phyloP scores from a whole-genome alignment of 1,140 invertebrate species.

The Anoplolepis gracilipes region DNA sequence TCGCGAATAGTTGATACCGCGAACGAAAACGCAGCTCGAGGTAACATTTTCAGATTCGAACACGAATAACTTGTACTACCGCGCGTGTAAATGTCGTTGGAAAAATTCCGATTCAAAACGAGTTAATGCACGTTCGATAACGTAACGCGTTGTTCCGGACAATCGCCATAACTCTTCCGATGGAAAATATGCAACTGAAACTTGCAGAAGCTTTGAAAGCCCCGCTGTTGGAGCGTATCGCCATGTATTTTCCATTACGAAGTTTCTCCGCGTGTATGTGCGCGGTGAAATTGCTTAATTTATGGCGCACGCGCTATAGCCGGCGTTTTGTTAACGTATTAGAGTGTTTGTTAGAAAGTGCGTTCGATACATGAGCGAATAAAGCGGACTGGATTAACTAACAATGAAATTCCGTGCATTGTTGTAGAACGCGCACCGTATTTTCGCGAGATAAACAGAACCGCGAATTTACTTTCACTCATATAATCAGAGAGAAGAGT shows the following conservation, averaged over 20 bases:
- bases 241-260: slow-evolving; percentile 57
- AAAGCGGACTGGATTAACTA: slow-evolving; percentile 58
- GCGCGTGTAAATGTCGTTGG: slow-evolving; percentile 5
- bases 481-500: slow-evolving; percentile 39
- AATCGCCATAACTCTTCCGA: slow-evolving; percentile 53
- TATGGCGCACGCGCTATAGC: slow-evolving; percentile 35
- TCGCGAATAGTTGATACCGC: not conserved
- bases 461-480: slow-evolving; percentile 56
- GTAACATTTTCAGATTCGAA: slow-evolving; percentile 27
- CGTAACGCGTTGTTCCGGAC: slow-evolving; percentile 48
- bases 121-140: slow-evolving; percentile 55
- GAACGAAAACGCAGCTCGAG: slow-evolving; percentile 1
- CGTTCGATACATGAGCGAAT: slow-evolving; percentile 58
- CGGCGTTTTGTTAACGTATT: slow-evolving; percentile 58
- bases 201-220: slow-evolving; percentile 54
- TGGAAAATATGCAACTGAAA: slow-evolving; percentile 59
- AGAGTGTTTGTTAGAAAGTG: slow-evolving; percentile 63
- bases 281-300: slow-evolving; percentile 58
- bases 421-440: slow-evolving; percentile 36
- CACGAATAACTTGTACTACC: slow-evolving; percentile 1
- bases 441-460: slow-evolving; percentile 59
- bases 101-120: slow-evolving; percentile 43
- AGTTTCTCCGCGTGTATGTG: slow-evolving; percentile 4
- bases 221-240: slow-evolving; percentile 21
- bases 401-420: slow-evolving; percentile 59